Percentiles rank a stretch among this genome's conserved stretches.
phyloP scores from a whole-genome alignment of 92 coral and sea anemone genomes.

The Epizoanthus scotinus region DNA sequence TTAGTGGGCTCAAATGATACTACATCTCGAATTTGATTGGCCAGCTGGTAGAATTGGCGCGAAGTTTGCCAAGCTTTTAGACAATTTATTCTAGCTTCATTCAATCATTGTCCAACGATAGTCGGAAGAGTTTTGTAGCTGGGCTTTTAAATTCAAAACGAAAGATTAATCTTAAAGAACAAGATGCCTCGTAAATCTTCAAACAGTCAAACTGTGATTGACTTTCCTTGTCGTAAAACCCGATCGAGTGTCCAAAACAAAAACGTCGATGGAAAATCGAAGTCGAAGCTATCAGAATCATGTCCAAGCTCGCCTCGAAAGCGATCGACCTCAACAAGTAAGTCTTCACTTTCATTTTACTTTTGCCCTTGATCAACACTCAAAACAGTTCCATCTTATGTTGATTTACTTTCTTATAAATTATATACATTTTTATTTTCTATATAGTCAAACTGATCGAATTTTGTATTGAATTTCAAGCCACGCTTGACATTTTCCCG shows the following conservation, averaged over 20 bases:
- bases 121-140: background rate
- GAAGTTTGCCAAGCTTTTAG: conserved; percentile 22
- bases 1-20: conserved; percentile 22
- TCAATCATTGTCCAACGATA: background rate
- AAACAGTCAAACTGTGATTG: conserved; percentile 75
- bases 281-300: background rate
- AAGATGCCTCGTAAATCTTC: conserved; percentile 77
- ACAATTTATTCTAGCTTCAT: conserved; percentile 1
- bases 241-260: conserved; percentile 59
- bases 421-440: background rate
- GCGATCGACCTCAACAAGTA: conserved; percentile 71
- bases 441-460: background rate
- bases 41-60: conserved; percentile 8
- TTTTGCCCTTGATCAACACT: background rate
- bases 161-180: background rate
- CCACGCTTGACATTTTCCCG: conserved; percentile 34
- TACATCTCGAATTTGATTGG: conserved; percentile 21
- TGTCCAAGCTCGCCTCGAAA: conserved; percentile 68
- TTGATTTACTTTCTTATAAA: background rate
- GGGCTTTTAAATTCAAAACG: background rate
- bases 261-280: conserved; percentile 33
- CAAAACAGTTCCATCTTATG: background rate
- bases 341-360: background rate
- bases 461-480: too few relatives aligned
- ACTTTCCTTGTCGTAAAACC: conserved; percentile 79